phyloP scores from a whole-genome alignment of 2,888 invertebrate species.

The Sarcophaga variegata region DNA sequence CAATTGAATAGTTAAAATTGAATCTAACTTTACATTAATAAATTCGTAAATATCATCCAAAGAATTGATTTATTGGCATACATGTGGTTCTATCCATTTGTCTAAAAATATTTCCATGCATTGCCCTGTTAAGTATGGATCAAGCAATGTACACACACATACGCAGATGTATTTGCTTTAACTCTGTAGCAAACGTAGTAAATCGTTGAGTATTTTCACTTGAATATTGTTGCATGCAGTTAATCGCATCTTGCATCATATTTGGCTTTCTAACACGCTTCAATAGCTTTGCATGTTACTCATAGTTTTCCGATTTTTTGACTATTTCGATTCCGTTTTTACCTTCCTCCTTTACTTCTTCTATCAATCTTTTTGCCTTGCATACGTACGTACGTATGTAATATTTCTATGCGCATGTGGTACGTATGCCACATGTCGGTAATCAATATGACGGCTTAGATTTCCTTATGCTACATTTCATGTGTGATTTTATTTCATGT shows the following conservation, averaged over 20 bases:
- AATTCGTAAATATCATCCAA: too few species aligned
- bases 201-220: constrained; percentile 53
- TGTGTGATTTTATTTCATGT: background rate
- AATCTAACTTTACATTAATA: too few species aligned
- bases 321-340: constrained; percentile 20
- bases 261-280: constrained; percentile 39
- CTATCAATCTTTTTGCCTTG: background rate
- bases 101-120: too few species aligned
- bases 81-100: too few species aligned
- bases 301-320: constrained; percentile 38
- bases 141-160: background rate
- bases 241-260: constrained; percentile 63
- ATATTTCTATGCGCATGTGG: background rate
- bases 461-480: constrained; percentile 52
- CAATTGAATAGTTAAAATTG: too few species aligned
- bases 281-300: constrained; percentile 52
- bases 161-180: background rate
- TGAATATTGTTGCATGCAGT: constrained; percentile 66
- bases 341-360: background rate
- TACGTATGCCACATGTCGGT: constrained; percentile 1
- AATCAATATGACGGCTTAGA: constrained; percentile 52
- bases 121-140: too few species aligned
- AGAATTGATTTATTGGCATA: too few species aligned
- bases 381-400: constrained; percentile 1
- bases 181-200: background rate